Evolutionary conservation across 2,888 invertebrate species (phyloP).

Genomic region (Nesidiocoris tenuis): DNA sequence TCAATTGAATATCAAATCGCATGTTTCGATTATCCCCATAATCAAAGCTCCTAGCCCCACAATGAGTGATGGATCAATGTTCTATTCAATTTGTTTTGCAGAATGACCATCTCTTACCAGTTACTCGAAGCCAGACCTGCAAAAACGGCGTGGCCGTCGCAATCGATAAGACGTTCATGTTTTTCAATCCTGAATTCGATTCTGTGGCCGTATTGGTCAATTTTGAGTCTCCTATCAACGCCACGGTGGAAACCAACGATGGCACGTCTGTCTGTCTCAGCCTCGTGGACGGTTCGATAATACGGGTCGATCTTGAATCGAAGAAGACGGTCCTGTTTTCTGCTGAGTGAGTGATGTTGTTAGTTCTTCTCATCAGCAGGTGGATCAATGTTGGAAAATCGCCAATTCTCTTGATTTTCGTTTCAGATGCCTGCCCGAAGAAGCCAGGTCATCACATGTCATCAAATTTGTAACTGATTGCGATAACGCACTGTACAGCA

Average conservation of each 20-base stretch:
- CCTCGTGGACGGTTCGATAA: slow-evolving; percentile 48
- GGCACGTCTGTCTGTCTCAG: slow-evolving; percentile 52
- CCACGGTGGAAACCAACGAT: slow-evolving; percentile 52
- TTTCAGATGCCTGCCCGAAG: background rate
- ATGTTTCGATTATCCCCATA: too few species aligned
- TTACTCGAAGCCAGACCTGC: slow-evolving; percentile 1
- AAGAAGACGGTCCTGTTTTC: background rate
- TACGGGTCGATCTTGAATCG: background rate
- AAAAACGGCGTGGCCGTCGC: slow-evolving; percentile 52
- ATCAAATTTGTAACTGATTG: background rate
- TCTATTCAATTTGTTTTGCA: background rate
- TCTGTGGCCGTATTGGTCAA: slow-evolving; percentile 52
- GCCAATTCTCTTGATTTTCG: too few species aligned
- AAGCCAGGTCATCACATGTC: background rate
- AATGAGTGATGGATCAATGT: background rate
- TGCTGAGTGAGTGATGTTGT: slow-evolving; percentile 7
- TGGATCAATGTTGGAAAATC: too few species aligned
- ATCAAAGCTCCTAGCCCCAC: background rate
- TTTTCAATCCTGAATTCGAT: slow-evolving; percentile 54
- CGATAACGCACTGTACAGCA: background rate
- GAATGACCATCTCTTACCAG: background rate
- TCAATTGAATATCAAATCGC: too few species aligned
- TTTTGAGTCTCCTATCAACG: slow-evolving; percentile 53
- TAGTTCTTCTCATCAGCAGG: too few species aligned
- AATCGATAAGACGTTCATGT: slow-evolving; percentile 54